Base-by-base conservation (phyloP, 2,113 vertebrate species). In the Cavia porcellus region DNA sequence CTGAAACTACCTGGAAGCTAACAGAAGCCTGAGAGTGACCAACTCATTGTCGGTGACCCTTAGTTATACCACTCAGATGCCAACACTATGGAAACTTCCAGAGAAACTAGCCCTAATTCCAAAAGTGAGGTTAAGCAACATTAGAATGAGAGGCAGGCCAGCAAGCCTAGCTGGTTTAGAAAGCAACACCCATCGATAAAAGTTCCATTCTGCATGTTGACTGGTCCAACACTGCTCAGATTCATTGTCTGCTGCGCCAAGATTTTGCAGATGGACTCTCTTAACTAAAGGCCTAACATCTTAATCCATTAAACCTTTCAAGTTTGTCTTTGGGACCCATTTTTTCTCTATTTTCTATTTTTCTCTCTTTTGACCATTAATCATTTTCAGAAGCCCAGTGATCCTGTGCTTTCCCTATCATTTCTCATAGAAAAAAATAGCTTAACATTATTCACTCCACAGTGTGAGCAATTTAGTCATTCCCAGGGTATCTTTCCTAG, bases 301-400 rank as follows among this genome's bases (percentile, higher is more conserved):
- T 86, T 30, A 85, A 30, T 86, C 32, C 32, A 79, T 10, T 72
- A 86, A 89, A 64, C 59, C 59, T 50, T 88, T 90, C 17, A 30
- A 61, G 28, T 89, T 70, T 70, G 55, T 50, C 59, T 50, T 79
- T 61, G 30, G 62, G 24, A 89, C 8, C 10, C 42, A 47, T 7
- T 24, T 62, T 28, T 24, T 84, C 25, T 89, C 82, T 50, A 47
- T 83, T 93, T 86, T 86, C 47, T 86, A 47, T 61, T 47, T 89
- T 95, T 85, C 45, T 47, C 35, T 47, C 45, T 82, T 24, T 93
- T 83, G 50, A 35, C 20, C 24, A 80, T 72, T 89, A 50, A 80
- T 90, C 70, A 61, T 91, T 68, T 86, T 94, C 72, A 94, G 57
- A 95, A 81, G 35, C 62, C 17, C n/a, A 72, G 75, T 50, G 64